phyloP scores from a whole-genome alignment of 2,113 vertebrate genomes.

The Heliornis fulica region DNA sequence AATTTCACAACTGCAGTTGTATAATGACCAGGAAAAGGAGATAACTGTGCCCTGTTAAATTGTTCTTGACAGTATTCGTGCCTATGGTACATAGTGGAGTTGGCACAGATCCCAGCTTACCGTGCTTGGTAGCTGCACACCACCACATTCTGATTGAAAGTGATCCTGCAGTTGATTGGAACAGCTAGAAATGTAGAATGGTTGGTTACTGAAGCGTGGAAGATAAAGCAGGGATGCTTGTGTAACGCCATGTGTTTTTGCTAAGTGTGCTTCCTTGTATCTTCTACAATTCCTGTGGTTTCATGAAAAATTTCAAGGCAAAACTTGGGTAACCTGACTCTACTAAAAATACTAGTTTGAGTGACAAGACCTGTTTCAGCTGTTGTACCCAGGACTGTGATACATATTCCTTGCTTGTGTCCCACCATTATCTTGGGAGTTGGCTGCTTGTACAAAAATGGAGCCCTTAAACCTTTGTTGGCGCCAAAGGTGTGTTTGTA shows the following conservation, averaged over 20 bases:
- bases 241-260: neutral
- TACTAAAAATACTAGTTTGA: neutral
- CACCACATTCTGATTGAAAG: neutral
- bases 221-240: neutral
- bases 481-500: neutral
- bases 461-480: neutral
- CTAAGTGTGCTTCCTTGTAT: neutral
- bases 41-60: neutral
- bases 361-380: neutral
- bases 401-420: rapidly evolving
- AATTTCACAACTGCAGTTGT: neutral
- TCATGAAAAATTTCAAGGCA: neutral
- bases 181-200: neutral
- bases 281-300: neutral
- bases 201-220: neutral
- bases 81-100: neutral
- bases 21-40: neutral
- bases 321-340: neutral
- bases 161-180: neutral
- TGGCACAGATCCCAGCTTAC: neutral
- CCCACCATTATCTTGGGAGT: neutral
- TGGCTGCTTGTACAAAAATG: neutral
- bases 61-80: neutral
- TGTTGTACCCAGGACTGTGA: neutral
- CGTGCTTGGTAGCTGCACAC: neutral